Evolutionary conservation across 23 tunicate genomes (phyloP).

Genomic region (Halocynthia aurantium): DNA sequence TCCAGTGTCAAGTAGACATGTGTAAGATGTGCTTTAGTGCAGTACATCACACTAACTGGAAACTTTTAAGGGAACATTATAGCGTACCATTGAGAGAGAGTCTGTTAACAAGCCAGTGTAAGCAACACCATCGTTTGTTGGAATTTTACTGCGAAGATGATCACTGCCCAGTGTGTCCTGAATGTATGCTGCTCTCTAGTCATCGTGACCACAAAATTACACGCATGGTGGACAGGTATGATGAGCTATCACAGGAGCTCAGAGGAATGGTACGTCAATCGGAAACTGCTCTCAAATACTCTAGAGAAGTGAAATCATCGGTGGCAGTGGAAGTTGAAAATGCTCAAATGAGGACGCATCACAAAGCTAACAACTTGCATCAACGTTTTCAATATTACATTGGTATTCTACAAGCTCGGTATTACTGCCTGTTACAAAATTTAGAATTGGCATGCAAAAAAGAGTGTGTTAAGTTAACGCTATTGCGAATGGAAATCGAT

Average conservation of each 20-base stretch:
- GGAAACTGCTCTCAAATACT: neutral
- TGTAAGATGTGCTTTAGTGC: slow-evolving; percentile 6
- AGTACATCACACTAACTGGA: slow-evolving; percentile 5
- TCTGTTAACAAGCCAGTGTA: slow-evolving; percentile 7
- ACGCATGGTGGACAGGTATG: slow-evolving; percentile 14
- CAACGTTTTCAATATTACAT: neutral
- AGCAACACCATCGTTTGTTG: slow-evolving; percentile 6
- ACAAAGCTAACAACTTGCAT: slow-evolving; percentile 6
- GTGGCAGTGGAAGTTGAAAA: neutral
- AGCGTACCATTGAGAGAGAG: slow-evolving; percentile 1
- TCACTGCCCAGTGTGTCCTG: slow-evolving; percentile 20
- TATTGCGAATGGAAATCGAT: neutral
- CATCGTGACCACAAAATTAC: slow-evolving; percentile 13
- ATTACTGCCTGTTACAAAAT: neutral
- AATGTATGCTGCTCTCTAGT: slow-evolving; percentile 11
- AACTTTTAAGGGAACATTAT: slow-evolving; percentile 6
- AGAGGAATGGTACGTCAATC: neutral
- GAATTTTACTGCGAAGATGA: slow-evolving; percentile 32
- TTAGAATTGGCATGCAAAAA: neutral
- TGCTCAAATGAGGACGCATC: slow-evolving; percentile 2
- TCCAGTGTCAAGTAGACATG: slow-evolving; percentile 16
- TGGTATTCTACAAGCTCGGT: slow-evolving; percentile 9
- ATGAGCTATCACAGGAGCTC: neutral
- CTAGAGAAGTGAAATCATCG: neutral
- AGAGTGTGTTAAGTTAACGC: neutral